These are phyloP conservation scores for Pangasius sanitwongsei DNA, from an alignment of 2,797 vertebrate species.

Conservation along the genomic window DNA sequence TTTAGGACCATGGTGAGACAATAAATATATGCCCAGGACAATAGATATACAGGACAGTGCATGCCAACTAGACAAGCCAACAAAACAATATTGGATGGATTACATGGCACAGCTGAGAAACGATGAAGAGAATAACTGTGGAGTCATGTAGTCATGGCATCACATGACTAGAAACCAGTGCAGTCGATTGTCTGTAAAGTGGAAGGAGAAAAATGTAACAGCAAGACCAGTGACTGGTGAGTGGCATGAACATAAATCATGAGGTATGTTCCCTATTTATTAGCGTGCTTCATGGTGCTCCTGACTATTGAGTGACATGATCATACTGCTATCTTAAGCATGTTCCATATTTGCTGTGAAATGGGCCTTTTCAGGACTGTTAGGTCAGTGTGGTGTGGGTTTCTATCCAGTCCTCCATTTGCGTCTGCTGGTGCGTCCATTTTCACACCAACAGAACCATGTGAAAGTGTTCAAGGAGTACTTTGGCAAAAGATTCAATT, in stretches of 20 bases:
- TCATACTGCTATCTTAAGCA: not conserved
- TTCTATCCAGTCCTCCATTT: constrained; percentile 16
- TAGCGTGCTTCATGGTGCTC: too few species aligned
- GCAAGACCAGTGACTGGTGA: not conserved
- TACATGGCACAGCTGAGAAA: too few species aligned
- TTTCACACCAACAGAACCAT: constrained; percentile 28
- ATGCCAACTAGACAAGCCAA: not conserved
- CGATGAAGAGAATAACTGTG: not conserved
- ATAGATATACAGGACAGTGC: not conserved
- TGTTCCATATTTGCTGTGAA: constrained; percentile 7
- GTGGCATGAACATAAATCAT: not conserved
- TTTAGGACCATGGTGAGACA: not conserved
- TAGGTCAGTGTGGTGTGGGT: constrained; percentile 15
- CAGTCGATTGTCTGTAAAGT: not conserved
- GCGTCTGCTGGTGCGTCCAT: constrained; percentile 16
- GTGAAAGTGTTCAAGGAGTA: not conserved
- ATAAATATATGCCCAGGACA: not conserved
- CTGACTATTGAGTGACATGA: not conserved
- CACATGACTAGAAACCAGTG: not conserved
- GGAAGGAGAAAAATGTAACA: not conserved
- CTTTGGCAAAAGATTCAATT: constrained; percentile 18
- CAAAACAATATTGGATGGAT: not conserved
- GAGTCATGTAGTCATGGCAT: not conserved
- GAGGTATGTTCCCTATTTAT: too few species aligned
- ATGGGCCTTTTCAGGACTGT: not conserved